A percentile compares a stretch with the other conserved stretches of the same genome.
These are phyloP conservation scores for Ochlodes sylvanus DNA, from an alignment of 2,888 invertebrate genomes.

Conservation along the genomic window DNA sequence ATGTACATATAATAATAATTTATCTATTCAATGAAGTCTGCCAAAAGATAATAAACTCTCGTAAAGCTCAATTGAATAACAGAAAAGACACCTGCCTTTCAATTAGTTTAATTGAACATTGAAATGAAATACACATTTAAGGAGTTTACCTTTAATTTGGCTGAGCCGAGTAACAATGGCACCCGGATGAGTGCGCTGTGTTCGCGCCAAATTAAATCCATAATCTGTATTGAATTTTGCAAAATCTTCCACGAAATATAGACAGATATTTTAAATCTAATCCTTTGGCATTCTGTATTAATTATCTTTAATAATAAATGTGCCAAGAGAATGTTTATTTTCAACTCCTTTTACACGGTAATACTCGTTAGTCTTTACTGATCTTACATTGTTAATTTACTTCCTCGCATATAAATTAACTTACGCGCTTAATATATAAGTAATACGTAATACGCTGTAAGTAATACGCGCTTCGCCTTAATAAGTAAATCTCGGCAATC, in stretches of 20 bases:
- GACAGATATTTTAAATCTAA: slow-evolving; percentile 10
- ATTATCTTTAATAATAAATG: slow-evolving; percentile 4
- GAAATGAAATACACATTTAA: slow-evolving; percentile 6
- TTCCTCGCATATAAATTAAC: too few relatives aligned
- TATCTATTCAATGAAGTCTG: too few relatives aligned
- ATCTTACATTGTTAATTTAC: too few relatives aligned
- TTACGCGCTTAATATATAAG: too few relatives aligned
- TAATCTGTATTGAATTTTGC: slow-evolving; percentile 57
- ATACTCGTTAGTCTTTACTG: too few relatives aligned
- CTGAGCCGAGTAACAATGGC: slow-evolving; percentile 31
- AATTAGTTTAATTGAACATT: not conserved
- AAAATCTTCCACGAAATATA: slow-evolving; percentile 41
- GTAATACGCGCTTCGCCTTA: too few relatives aligned
- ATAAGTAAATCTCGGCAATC: too few relatives aligned
- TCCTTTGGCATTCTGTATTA: slow-evolving; percentile 5
- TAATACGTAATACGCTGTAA: too few relatives aligned
- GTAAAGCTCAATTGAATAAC: too few relatives aligned
- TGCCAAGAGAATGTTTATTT: not conserved
- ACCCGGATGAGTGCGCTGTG: slow-evolving; percentile 36
- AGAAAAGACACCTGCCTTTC: not conserved
- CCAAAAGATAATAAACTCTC: too few relatives aligned
- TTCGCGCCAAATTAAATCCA: slow-evolving; percentile 58
- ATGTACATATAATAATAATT: too few relatives aligned
- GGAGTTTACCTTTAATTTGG: slow-evolving; percentile 36
- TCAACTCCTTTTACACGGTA: too few relatives aligned